Evolutionary conservation across 2,888 invertebrate genomes (phyloP), one percentile per base, ranked within the genome.

Genomic region (Merodon equestris): DNA sequence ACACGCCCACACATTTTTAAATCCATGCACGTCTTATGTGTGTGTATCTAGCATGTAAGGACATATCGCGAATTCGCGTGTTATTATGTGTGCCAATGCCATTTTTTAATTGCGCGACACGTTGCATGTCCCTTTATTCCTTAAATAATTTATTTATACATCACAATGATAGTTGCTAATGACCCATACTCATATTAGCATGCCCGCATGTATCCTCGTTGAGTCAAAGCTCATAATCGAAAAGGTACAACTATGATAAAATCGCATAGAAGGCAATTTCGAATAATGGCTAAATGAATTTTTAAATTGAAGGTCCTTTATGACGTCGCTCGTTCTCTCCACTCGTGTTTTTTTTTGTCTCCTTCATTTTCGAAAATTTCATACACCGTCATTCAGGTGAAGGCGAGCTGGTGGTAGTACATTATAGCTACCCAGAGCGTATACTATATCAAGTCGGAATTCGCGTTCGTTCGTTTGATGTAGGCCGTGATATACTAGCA

Each of bases 11-110:
- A 40, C 51, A 5, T 14, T n/a, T n/a, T 27, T 27, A 7, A 27
- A 27, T 27, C 27, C 27, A 27, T 27, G 27, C 27, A 27, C 7
- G 27, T 27, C 27, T 4, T 27, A 27, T 27, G 27, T n/a, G 7
- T 27, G 7, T 27, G 27, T 27, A 27, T 27, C 27, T 27, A 48
- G 18, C 15, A 4, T 27, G 38, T 50, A 27, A 2, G 7, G 7
- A 7, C 27, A 44, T 51, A 19, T 50, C 57, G 36, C 42, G 50
- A 40, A 60, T 71, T 53, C 60, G 79, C 79, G 74, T 79, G 79
- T 45, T 45, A 63, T 60, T 74, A 79, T 79, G 45, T 79, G 58
- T 79, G 79, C 74, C 79, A 79, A 79, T 79, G 79, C 74, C 79
- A 79, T 68, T 68, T 58, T 58, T 79, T 79, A 79, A 79, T 79